Evolutionary conservation across 2,113 vertebrate species (phyloP).

Genomic region (Nansenia antarctica): DNA sequence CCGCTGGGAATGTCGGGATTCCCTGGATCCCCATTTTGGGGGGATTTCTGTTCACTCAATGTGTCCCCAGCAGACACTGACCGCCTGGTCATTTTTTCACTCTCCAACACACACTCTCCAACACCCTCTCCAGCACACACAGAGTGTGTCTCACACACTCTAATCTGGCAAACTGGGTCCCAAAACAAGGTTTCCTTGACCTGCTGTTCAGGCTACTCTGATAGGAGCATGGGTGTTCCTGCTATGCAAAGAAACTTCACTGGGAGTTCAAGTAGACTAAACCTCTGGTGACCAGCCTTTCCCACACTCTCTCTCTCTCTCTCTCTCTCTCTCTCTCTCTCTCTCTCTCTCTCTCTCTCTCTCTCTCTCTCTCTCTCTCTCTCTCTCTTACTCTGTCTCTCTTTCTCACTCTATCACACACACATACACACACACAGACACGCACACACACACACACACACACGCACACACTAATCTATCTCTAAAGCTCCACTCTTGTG

Average conservation of each 20-base stretch:
- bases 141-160: not conserved
- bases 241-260: conserved; percentile 20
- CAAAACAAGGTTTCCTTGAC: conserved; percentile 6
- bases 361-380: conserved; percentile 5
- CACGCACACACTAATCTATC: too few relatives aligned
- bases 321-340: not conserved
- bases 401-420: not conserved
- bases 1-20: conserved; percentile 33
- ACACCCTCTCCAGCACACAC: not conserved
- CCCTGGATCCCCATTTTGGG: conserved; percentile 13
- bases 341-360: not conserved
- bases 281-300: not conserved
- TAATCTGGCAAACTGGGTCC: not conserved
- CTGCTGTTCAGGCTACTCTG: not conserved
- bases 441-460: too few relatives aligned
- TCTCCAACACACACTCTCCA: not conserved
- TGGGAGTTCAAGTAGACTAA: not conserved
- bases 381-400: not conserved
- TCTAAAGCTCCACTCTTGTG: too few relatives aligned
- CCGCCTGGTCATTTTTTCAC: conserved; percentile 77
- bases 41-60: conserved; percentile 34
- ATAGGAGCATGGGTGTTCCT: conserved; percentile 31
- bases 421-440: too few relatives aligned
- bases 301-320: not conserved
- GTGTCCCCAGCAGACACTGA: conserved; percentile 60